Conservation (phyloP, 2,113 vertebrate species). For the Salvator merianae region DNA sequence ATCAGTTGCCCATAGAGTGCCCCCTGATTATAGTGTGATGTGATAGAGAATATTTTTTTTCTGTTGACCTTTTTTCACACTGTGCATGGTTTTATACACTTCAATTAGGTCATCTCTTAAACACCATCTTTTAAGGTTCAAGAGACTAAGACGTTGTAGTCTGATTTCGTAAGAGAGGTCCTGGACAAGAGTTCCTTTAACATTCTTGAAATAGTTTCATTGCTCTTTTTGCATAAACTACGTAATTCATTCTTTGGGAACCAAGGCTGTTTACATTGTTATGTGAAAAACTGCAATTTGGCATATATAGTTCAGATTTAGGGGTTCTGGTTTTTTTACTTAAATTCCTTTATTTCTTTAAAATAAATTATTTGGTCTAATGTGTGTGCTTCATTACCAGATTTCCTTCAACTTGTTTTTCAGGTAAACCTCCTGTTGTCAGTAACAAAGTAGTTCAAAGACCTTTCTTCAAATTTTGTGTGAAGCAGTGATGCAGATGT, state of each 20-base stretch:
- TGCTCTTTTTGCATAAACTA: neutral
- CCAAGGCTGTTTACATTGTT: neutral
- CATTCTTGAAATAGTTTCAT: neutral
- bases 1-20: too few relatives aligned
- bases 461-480: neutral
- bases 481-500: slow-evolving; percentile 3
- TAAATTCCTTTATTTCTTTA: too few relatives aligned
- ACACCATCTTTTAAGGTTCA: too few relatives aligned
- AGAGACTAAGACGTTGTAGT: too few relatives aligned
- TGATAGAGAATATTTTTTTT: too few relatives aligned
- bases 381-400: too few relatives aligned
- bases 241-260: neutral
- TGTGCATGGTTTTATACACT: too few relatives aligned
- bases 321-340: neutral
- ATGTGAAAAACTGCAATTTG: neutral
- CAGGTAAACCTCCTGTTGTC: slow-evolving; percentile 92
- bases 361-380: too few relatives aligned
- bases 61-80: too few relatives aligned
- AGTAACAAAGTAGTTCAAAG: slow-evolving; percentile 79
- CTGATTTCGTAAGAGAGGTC: neutral
- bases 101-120: too few relatives aligned
- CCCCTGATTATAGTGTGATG: too few relatives aligned
- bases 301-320: too few relatives aligned
- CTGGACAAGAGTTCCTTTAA: neutral
- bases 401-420: slow-evolving; percentile 61